phyloP scores from a whole-genome alignment of 2,113 vertebrate genomes.

The Grammomys surdaster region DNA sequence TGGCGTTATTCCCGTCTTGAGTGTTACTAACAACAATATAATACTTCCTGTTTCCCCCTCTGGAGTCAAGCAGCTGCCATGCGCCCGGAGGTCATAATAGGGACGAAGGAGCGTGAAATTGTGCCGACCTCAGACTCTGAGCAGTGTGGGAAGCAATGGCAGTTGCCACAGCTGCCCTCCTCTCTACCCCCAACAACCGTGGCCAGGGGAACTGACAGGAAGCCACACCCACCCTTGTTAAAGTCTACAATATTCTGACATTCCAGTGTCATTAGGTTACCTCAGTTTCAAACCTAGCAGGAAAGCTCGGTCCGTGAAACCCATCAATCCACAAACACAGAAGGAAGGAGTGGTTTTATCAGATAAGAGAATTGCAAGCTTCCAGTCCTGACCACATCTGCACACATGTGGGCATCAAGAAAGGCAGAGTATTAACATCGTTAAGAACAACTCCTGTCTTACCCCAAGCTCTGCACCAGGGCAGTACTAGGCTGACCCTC shows the following conservation, averaged over 20 bases:
- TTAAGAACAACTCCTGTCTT: too few species aligned
- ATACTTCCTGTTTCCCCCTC: conserved; percentile 2
- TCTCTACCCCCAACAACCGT: background rate
- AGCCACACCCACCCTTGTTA: background rate
- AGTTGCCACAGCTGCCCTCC: conserved; percentile 52
- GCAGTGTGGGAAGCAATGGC: conserved; percentile 58
- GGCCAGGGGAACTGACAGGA: background rate
- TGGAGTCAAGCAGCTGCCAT: conserved; percentile 61
- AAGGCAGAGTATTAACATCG: accelerated
- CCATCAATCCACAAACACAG: too few species aligned
- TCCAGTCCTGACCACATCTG: background rate
- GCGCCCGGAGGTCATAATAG: conserved; percentile 14
- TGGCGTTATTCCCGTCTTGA: background rate
- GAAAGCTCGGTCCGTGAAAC: background rate
- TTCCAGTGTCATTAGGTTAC: background rate
- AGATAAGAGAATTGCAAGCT: too few species aligned
- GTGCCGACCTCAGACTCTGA: conserved; percentile 46
- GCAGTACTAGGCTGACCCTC: background rate
- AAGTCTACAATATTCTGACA: conserved; percentile 29
- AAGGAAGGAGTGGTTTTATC: background rate
- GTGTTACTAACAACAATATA: background rate
- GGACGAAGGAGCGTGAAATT: conserved; percentile 65
- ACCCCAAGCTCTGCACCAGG: background rate
- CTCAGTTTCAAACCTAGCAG: background rate
- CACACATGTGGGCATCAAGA: background rate